Evolutionary conservation across 2,888 invertebrate species (phyloP).

Genomic region (Pachycephus smyrnensis): DNA sequence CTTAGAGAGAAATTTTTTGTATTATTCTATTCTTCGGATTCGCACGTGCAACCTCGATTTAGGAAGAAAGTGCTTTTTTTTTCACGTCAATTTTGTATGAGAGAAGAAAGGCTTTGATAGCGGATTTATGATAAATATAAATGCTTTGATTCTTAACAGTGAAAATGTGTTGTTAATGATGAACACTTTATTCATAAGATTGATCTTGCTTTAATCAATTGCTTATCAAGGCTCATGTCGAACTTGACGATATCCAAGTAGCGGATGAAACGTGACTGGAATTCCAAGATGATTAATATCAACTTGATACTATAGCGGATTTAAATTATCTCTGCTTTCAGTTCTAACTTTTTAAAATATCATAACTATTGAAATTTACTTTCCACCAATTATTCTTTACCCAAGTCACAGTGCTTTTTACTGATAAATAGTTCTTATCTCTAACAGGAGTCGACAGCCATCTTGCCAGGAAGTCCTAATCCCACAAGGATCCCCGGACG

Average conservation of each 20-base stretch:
- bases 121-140: not conserved
- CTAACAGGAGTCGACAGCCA: not conserved
- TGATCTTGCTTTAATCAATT: not conserved
- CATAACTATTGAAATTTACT: not conserved
- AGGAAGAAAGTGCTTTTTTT: not conserved
- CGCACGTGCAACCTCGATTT: not conserved
- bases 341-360: not conserved
- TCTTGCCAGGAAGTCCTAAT: not conserved
- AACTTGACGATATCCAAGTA: not conserved
- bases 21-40: not conserved
- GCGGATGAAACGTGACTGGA: not conserved
- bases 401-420: not conserved
- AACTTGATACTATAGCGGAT: not conserved
- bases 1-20: not conserved
- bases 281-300: not conserved
- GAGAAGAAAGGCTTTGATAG: not conserved
- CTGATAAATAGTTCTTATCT: not conserved
- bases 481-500: not conserved
- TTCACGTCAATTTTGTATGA: not conserved
- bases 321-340: not conserved
- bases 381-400: not conserved
- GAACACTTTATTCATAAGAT: not conserved
- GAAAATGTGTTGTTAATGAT: not conserved
- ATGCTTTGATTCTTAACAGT: not conserved
- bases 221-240: not conserved